Evolutionary conservation across 2,888 invertebrate species (phyloP).

Genomic region (Pycnomerus fuliginosus): DNA sequence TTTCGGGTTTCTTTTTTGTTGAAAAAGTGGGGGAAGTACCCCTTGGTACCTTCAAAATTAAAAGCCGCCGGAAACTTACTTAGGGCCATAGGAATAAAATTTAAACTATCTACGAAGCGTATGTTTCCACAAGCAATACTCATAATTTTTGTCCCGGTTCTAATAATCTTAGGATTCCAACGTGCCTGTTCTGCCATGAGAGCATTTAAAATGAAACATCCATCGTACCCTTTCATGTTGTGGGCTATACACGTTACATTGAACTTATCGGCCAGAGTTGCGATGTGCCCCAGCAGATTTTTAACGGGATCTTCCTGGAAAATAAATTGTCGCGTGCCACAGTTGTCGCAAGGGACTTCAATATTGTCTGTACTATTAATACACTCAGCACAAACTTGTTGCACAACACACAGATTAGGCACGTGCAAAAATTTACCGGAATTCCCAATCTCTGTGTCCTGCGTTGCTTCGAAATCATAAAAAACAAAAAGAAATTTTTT

Average conservation of each 20-base stretch:
- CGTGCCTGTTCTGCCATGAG: background rate
- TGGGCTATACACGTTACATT: constrained; percentile 9
- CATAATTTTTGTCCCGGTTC: constrained; percentile 9
- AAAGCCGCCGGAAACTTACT: constrained; percentile 10
- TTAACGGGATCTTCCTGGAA: constrained; percentile 5
- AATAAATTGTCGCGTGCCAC: too few species aligned
- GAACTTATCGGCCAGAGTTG: background rate
- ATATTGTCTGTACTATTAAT: constrained; percentile 1
- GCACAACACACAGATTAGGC: constrained; percentile 5
- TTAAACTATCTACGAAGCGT: constrained; percentile 15
- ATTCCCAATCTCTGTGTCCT: constrained; percentile 4
- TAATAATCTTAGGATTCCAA: constrained; percentile 11
- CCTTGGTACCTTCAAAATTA: constrained; percentile 6
- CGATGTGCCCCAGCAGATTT: constrained; percentile 4
- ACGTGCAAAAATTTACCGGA: constrained; percentile 2
- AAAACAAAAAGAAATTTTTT: constrained; percentile 8
- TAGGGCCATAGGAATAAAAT: constrained; percentile 8
- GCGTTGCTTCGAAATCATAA: constrained; percentile 11
- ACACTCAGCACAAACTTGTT: constrained; percentile 2
- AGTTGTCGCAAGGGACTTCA: too few species aligned
- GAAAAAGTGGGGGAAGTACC: constrained; percentile 14
- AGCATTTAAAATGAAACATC: constrained; percentile 9
- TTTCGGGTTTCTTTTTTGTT: constrained; percentile 29
- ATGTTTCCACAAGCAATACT: constrained; percentile 5
- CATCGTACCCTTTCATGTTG: constrained; percentile 14